phyloP scores from a whole-genome alignment of 2,113 vertebrate species.

The Catharus minimus region DNA sequence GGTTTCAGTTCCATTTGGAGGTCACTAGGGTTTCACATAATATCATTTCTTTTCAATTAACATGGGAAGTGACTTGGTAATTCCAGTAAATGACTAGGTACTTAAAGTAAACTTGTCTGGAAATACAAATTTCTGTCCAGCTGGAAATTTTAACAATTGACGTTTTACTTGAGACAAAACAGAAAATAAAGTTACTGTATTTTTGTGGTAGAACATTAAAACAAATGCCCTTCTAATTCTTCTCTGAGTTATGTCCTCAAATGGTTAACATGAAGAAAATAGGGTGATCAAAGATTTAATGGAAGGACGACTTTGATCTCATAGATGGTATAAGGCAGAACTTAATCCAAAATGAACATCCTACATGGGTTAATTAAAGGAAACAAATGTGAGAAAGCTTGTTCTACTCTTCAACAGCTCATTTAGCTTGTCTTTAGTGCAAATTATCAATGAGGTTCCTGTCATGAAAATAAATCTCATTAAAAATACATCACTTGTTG shows the following conservation, averaged over 20 bases:
- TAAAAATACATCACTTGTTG: conserved; percentile 13
- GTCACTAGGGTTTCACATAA: conserved; percentile 23
- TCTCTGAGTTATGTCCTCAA: not conserved
- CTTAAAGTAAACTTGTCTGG: not conserved
- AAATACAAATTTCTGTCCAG: not conserved
- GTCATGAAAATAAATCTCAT: conserved; percentile 38
- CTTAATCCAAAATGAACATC: conserved; percentile 6
- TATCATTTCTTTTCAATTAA: not conserved
- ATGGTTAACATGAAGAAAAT: not conserved
- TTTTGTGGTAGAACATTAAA: not conserved
- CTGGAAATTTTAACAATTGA: not conserved
- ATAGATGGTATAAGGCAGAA: not conserved
- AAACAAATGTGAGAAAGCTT: conserved; percentile 20
- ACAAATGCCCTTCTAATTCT: not conserved
- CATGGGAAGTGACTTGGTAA: not conserved
- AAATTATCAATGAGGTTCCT: not conserved
- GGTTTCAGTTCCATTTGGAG: conserved; percentile 43
- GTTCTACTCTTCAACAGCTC: not conserved
- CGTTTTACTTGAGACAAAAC: not conserved
- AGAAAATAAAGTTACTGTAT: not conserved
- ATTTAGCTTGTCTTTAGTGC: conserved; percentile 35
- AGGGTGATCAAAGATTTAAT: not conserved
- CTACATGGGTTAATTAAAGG: conserved; percentile 4
- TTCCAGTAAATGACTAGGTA: not conserved
- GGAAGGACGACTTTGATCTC: not conserved